Conservation (phyloP, 2,113 vertebrate genomes). For the Strix aluco region DNA sequence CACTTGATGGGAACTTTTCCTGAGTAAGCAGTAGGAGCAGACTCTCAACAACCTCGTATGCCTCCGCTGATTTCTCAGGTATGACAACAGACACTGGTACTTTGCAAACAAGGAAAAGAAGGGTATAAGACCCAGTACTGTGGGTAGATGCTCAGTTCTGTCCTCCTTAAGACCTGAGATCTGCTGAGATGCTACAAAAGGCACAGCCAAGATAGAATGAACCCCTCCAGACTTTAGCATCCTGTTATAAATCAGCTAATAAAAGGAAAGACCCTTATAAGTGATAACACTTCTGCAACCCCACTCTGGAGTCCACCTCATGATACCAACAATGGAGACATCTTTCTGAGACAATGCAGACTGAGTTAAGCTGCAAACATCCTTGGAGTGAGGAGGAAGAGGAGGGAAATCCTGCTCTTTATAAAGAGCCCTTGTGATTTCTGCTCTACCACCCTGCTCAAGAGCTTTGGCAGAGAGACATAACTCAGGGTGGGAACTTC, state of each 20-base stretch:
- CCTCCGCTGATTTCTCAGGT: neutral
- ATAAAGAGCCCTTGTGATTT: neutral
- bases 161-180: neutral
- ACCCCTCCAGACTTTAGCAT: neutral
- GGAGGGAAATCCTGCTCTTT: neutral
- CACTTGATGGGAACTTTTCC: conserved; percentile 39
- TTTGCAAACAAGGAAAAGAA: neutral
- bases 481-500: neutral
- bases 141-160: neutral
- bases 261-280: neutral
- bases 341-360: neutral
- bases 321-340: neutral
- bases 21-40: conserved; percentile 19
- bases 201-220: neutral
- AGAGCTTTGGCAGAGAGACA: neutral
- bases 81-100: neutral
- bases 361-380: neutral
- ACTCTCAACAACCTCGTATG: neutral
- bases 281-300: neutral
- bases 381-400: neutral
- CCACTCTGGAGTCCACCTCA: neutral
- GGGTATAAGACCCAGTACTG: neutral
- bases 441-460: neutral
- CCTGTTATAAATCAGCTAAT: neutral
- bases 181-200: neutral